phyloP scores from a whole-genome alignment of 2,797 vertebrate genomes.

The Pseudochaenichthys georgianus region DNA sequence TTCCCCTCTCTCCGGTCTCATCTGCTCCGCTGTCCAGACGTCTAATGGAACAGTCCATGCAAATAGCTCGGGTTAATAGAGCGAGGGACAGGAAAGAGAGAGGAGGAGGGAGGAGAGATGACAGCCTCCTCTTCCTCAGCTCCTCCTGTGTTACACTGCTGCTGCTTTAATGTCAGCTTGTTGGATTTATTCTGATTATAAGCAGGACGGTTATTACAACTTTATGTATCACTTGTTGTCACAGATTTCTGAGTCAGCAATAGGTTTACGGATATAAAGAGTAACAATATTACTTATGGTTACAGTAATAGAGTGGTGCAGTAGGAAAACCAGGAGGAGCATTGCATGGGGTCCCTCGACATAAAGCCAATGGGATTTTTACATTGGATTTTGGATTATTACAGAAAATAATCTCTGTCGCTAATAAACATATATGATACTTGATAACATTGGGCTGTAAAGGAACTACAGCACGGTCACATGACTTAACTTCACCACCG shows the following conservation, averaged over 20 bases:
- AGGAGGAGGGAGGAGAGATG: constrained; percentile 20
- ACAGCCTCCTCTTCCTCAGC: neutral
- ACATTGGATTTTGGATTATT: too few relatives aligned
- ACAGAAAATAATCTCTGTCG: too few relatives aligned
- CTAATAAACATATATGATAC: too few relatives aligned
- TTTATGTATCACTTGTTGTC: neutral
- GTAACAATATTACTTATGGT: neutral
- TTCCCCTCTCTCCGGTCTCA: constrained; percentile 50
- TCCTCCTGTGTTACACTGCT: constrained; percentile 14
- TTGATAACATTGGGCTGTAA: too few relatives aligned
- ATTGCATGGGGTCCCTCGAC: too few relatives aligned
- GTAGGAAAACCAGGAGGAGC: too few relatives aligned
- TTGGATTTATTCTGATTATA: constrained; percentile 24
- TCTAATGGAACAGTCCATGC: constrained; percentile 76
- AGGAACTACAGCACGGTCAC: too few relatives aligned
- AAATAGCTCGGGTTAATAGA: constrained; percentile 74
- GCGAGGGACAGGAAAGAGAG: constrained; percentile 48
- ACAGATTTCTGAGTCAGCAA: neutral
- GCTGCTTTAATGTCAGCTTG: constrained; percentile 11
- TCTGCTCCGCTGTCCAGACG: constrained; percentile 69
- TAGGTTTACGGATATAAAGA: neutral
- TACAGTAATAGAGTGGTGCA: too few relatives aligned
- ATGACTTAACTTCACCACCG: too few relatives aligned
- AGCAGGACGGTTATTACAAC: neutral
- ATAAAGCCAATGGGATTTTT: too few relatives aligned